Evolutionary conservation across 2,113 vertebrate genomes (phyloP), one percentile per base, ranked within the genome.

Genomic region (Eublepharis macularius): DNA sequence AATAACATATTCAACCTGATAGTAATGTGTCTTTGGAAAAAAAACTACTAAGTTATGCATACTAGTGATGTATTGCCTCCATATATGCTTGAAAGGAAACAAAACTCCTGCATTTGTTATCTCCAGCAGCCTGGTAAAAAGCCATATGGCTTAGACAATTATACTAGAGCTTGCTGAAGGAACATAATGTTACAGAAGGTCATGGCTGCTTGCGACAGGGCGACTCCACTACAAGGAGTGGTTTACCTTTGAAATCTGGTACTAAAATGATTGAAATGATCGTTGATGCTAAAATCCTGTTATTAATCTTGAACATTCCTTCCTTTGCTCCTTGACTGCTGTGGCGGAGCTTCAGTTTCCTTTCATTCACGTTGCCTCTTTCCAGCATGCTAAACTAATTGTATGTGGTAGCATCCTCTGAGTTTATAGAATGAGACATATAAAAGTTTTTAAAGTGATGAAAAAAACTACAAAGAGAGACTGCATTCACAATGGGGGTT

Each of bases 51-150:
- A n/a, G 41, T 80, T 66, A 1, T 69, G 6, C 39, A 13, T 86
- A 39, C 4, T 70, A 7, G 26, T 86, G 73, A 83, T 49, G 39
- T 17, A 77, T 16, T 36, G 43, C 2, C 79, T 77, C 19, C 3
- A 1, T 76, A 26, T 65, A 29, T 63, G 29, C 65, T 82, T 79
- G 82, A 68, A 77, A 69, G 70, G 68, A 3, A 1, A 45, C 24
- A 75, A 14, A 21, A 7, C 26, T 24, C 4, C 54, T 76, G 24
- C 0, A 0, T 86, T 88, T 84, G 1, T 76, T 84, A 36, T 69
- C 34, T 82, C 43, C 77, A 83, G 26, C 60, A 26, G 32, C 34
- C 85, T 91, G 43, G 39, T 43, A 57, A 57, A 84, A 81, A 88
- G 6, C 47, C 54, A 43, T 4, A 4, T 72, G 63, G 2, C 81